Base-by-base conservation (phyloP, 2,888 invertebrate species). In the Therioaphis trifolii region DNA sequence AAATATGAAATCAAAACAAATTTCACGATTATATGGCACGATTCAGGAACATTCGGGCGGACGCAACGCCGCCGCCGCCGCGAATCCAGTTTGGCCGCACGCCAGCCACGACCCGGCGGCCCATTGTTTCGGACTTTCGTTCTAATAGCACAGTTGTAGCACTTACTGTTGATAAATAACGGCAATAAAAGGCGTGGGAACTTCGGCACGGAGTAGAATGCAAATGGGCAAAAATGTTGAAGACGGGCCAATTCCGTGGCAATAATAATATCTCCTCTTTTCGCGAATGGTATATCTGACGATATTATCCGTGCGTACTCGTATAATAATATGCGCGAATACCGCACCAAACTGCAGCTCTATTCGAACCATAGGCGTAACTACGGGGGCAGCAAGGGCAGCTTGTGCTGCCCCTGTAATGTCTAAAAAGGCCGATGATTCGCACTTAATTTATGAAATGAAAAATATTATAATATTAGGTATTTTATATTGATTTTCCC, bases 171-270 rank as follows among this genome's bases (percentile, higher is more conserved):
- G 55, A 79, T 68, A 78, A 78, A 79, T 79, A 79, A 79, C 43
- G 24, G 69, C 58, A 69, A 79, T 79, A 79, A 79, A 79, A 79
- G 79, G 52, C 78, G 78, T 40, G 78, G 35, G 78, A 68, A 55
- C 55, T 79, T 9, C 18, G 35, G 52, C 14, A 27, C 29, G 27
- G 61, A 21, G 21, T 15, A 21, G 7, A 21, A 55, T 24, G 61
- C 14, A 55, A 79, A 69, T n/a, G 24, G 40, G 24, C 15, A 58
- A 69, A 79, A 27, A 69, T 69, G 24, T 79, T 79, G 79, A 79
- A 79, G 69, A 69, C 24, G 55, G 69, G 79, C 79, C 79, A 79
- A 79, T 79, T 79, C 27, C 24, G n/a, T 43, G 79, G 46, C 55
- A 69, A 55, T 79, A 79, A 76, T 46, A 74, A 66, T 66, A 66